Percentiles rank a stretch among this genome's conserved stretches.
Evolutionary conservation across 2,888 invertebrate genomes (phyloP).

Genomic region (Anaspis maculata): DNA sequence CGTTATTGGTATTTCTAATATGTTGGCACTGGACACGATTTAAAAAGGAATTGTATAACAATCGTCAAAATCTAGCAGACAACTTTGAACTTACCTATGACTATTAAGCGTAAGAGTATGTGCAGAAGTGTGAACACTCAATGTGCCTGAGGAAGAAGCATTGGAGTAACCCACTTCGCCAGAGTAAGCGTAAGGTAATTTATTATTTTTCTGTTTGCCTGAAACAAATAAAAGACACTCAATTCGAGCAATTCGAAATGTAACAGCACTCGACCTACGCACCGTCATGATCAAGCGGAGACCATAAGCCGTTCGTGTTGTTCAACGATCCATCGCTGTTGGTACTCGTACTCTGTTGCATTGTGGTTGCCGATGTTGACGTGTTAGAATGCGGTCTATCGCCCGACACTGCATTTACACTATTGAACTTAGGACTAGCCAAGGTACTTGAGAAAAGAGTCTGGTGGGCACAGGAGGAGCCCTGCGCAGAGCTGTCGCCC

Average conservation of each 20-base stretch:
- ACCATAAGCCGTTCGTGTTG: conserved; percentile 35
- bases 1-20: conserved; percentile 40
- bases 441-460: conserved; percentile 32
- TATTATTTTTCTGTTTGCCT: conserved; percentile 34
- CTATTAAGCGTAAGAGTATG: conserved; percentile 51
- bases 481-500: conserved; percentile 13
- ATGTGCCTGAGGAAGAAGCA: conserved; percentile 32
- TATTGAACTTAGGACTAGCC: conserved; percentile 39
- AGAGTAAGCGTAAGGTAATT: conserved; percentile 38
- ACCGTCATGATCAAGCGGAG: conserved; percentile 27
- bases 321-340: conserved; percentile 17
- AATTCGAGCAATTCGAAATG: neutral
- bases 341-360: conserved; percentile 7
- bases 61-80: too few species aligned
- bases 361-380: too few species aligned
- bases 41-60: too few species aligned
- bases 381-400: too few species aligned
- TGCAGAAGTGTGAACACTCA: conserved; percentile 39
- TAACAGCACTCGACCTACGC: neutral
- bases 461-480: too few species aligned
- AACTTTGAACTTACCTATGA: conserved; percentile 45
- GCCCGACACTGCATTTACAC: conserved; percentile 29
- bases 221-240: conserved; percentile 15
- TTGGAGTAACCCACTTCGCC: conserved; percentile 34
- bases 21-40: conserved; percentile 38